These are phyloP conservation scores for Tyrannus savana DNA, from an alignment of 2,113 vertebrate species.

Conservation along the genomic window DNA sequence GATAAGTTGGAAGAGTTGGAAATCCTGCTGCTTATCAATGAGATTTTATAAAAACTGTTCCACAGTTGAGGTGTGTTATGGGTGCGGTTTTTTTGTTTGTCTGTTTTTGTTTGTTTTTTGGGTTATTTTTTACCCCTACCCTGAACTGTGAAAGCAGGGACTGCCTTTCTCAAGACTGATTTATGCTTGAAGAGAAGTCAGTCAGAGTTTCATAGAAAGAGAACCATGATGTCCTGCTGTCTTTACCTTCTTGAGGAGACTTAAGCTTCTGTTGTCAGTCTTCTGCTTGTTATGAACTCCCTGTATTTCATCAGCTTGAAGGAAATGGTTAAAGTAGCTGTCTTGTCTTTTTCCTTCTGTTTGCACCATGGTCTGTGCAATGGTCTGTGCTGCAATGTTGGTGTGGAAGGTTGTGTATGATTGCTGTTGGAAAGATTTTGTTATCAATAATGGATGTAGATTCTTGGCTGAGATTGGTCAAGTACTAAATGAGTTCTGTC, in stretches of 20 bases:
- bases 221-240: background rate
- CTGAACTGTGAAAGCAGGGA: fast-evolving
- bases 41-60: background rate
- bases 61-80: background rate
- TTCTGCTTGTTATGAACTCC: background rate
- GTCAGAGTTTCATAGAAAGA: background rate
- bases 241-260: background rate
- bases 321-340: background rate
- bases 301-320: background rate
- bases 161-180: background rate
- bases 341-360: background rate
- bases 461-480: background rate
- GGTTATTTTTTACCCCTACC: background rate
- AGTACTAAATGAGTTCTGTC: background rate
- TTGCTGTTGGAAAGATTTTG: background rate
- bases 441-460: background rate
- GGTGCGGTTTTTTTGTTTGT: fast-evolving
- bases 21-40: background rate
- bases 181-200: background rate
- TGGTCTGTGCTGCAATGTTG: fast-evolving
- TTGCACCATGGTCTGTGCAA: background rate
- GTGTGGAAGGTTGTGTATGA: background rate
- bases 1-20: background rate
- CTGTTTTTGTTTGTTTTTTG: background rate
- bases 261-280: background rate